Base-by-base conservation (phyloP, 2,113 vertebrate species). In the Anthoscopus minutus region DNA sequence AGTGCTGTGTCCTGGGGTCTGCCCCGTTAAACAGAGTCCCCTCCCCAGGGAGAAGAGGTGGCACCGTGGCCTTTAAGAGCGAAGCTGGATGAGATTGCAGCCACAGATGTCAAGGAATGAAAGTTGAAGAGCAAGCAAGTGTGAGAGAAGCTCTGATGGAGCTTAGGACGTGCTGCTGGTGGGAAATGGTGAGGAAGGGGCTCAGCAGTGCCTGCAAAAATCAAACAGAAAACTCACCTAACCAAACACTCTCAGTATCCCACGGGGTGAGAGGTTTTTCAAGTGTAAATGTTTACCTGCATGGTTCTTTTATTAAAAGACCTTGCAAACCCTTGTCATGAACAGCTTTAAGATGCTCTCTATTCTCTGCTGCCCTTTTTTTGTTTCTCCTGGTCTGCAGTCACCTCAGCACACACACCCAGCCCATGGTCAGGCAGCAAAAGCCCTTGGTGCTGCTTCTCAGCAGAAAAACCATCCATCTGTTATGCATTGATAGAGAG, bases 151-250 rank as follows among this genome's bases (percentile, higher is more conserved):
- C 53, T 66, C 45, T 61, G 42, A 6, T 21, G 38, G 37, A 85
- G 30, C n/a, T 31, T 3, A 17, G 61, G 37, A 12, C 0, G 0
- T 64, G 65, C 42, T 13, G 10, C 44, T 50, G 28, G 24, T 53
- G 58, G 87, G 61, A 35, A 42, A 61, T 27, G 66, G n/a, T 45
- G 53, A 88, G 54, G 66, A 76, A 60, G 45, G 20, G 28, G 25
- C 45, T 61, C 45, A 45, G n/a, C 8, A 1, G 60, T 54, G 51
- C 65, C 47, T 69, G 58, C 71, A 93, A 71, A 93, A 45, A 16
- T 35, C 73, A 80, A 72, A 72, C 53, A 66, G 53, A 76, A 62
- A n/a, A 0, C 21, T 83, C 25, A 69, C 45, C 56, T 71, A 40
- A 45, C 25, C 74, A 60, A 93, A 70, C 20, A 50, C 37, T 69